Conservation (phyloP, 1,140 invertebrate species). For the Lepidurus apus region DNA sequence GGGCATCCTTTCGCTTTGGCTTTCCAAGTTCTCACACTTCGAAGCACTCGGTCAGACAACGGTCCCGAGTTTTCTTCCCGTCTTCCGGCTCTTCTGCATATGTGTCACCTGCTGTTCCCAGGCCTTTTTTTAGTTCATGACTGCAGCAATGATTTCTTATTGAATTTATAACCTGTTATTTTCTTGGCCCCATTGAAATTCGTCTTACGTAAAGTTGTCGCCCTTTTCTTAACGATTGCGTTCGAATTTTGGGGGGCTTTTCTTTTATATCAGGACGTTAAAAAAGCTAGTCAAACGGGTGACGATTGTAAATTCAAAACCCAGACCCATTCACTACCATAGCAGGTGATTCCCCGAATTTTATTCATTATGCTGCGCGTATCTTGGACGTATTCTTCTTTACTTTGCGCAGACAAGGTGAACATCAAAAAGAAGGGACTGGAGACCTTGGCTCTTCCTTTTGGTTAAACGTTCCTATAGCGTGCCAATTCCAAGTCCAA, state of each 20-base stretch:
- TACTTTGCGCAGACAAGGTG: neutral
- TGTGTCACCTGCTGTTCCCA: conserved; percentile 13
- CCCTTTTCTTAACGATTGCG: too few species aligned
- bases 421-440: neutral
- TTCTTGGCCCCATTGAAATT: neutral
- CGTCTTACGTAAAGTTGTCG: too few species aligned
- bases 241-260: too few species aligned
- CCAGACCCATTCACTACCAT: too few species aligned
- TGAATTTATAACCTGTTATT: neutral
- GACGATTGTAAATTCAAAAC: too few species aligned
- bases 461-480: neutral
- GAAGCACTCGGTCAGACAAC: conserved; percentile 9
- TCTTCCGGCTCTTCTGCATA: conserved; percentile 12
- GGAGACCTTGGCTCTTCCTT: neutral
- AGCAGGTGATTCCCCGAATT: too few species aligned
- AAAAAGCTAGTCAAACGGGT: too few species aligned
- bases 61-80: neutral
- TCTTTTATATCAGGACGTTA: too few species aligned
- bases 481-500: neutral
- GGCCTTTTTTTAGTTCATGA: neutral
- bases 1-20: neutral
- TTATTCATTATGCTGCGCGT: neutral
- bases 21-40: conserved; percentile 6
- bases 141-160: neutral
- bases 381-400: neutral